phyloP scores from a whole-genome alignment of 2,113 vertebrate species.

The Dicaeum eximium region DNA sequence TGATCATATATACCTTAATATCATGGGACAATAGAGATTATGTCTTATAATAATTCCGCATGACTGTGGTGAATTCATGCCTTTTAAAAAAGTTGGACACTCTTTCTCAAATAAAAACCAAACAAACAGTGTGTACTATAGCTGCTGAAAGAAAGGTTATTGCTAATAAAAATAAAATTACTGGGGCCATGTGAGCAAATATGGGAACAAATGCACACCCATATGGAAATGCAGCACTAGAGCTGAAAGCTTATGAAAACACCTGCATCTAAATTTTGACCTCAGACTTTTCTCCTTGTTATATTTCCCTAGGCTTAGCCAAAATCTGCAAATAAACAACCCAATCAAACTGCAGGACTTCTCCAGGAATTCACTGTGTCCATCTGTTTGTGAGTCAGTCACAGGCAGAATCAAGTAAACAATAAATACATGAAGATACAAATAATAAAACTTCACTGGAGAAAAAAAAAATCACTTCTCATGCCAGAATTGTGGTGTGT shows the following conservation, averaged over 20 bases:
- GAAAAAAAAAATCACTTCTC: neutral
- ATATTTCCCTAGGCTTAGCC: conserved; percentile 39
- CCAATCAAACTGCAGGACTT: conserved; percentile 45
- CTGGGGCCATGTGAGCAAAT: neutral
- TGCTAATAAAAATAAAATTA: conserved; percentile 9
- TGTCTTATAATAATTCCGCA: neutral
- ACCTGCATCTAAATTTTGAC: conserved; percentile 59
- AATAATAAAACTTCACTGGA: conserved; percentile 18
- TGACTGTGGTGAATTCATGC: neutral
- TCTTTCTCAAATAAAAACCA: neutral
- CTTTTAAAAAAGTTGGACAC: neutral
- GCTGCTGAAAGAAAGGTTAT: conserved; percentile 24
- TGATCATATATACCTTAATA: neutral
- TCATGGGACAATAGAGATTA: fast-evolving
- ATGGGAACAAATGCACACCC: conserved; percentile 1
- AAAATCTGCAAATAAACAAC: conserved; percentile 57
- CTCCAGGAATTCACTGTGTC: conserved; percentile 51
- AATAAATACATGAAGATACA: conserved; percentile 42
- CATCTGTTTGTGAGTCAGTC: conserved; percentile 59
- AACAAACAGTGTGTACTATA: neutral
- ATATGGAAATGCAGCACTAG: conserved; percentile 28
- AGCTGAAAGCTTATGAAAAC: conserved; percentile 38
- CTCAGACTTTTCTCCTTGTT: conserved; percentile 47
- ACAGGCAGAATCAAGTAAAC: conserved; percentile 42
- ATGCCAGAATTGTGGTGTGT: neutral